phyloP scores from a whole-genome alignment of 1,140 invertebrate species.

The Steinernema feltiae region DNA sequence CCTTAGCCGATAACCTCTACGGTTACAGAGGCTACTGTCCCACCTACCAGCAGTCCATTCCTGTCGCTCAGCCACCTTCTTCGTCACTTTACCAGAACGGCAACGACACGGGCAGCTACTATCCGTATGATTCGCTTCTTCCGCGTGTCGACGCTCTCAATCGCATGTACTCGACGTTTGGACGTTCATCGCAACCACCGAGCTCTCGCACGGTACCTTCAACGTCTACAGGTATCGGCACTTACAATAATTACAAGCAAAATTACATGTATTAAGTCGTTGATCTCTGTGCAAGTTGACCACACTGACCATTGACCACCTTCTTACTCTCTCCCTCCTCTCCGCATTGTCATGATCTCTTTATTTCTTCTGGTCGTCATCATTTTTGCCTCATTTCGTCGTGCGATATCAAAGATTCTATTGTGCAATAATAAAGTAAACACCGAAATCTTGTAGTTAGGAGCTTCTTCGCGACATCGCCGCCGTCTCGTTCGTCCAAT shows the following conservation, averaged over 20 bases:
- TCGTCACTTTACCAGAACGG: neutral
- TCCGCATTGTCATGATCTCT: neutral
- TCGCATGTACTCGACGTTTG: neutral
- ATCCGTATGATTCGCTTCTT: neutral
- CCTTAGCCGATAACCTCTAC: conserved; percentile 17
- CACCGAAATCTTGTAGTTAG: too few species aligned
- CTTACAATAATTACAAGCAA: conserved; percentile 14
- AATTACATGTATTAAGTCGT: conserved; percentile 6
- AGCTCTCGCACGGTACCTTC: neutral
- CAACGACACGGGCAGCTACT: neutral
- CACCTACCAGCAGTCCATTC: neutral
- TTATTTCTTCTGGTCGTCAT: neutral
- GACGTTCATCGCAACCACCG: neutral
- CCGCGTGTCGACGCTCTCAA: neutral
- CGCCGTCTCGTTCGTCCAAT: too few species aligned
- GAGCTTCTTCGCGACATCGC: too few species aligned
- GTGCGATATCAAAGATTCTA: neutral
- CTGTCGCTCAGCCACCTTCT: neutral
- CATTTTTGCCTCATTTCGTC: neutral
- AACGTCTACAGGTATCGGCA: conserved; percentile 4
- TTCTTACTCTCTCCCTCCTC: neutral
- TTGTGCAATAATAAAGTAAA: neutral
- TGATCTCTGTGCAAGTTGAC: neutral
- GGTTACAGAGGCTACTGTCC: neutral
- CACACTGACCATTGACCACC: too few species aligned